Evolutionary conservation across 2,113 vertebrate genomes (phyloP).

Genomic region (Barbus barbus): DNA sequence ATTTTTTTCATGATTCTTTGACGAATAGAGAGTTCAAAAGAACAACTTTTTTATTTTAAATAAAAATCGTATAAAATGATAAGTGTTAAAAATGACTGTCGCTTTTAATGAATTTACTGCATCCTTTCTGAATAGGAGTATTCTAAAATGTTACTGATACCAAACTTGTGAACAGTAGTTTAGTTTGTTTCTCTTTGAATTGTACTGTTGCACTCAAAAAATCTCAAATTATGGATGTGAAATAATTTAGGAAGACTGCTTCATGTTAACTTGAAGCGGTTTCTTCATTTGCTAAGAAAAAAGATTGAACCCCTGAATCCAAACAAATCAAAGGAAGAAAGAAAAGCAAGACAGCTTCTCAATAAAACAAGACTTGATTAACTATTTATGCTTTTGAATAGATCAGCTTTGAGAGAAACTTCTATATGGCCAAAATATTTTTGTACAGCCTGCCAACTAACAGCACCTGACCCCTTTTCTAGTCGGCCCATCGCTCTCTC

Average conservation of each 20-base stretch:
- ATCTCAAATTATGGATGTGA: too few species aligned
- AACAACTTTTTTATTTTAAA: too few species aligned
- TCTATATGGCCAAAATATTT: background rate
- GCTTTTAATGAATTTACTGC: too few species aligned
- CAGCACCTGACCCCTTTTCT: background rate
- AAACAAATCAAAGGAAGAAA: background rate
- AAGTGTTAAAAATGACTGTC: too few species aligned
- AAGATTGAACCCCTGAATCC: background rate
- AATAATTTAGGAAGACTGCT: too few species aligned
- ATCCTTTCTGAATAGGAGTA: too few species aligned
- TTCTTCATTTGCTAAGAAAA: background rate
- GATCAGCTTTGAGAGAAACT: background rate
- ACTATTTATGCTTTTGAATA: background rate
- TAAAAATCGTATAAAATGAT: too few species aligned
- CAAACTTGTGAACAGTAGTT: background rate
- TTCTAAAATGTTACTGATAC: too few species aligned
- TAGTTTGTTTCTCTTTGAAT: too few species aligned
- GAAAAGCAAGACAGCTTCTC: background rate
- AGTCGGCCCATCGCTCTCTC: background rate
- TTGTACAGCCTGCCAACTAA: background rate
- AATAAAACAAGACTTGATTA: background rate
- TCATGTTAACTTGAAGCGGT: background rate
- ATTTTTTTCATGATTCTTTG: too few species aligned
- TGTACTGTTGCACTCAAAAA: too few species aligned
- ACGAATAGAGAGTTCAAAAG: background rate